A percentile compares a stretch with the other conserved stretches of the same genome.
Evolutionary conservation across 2,113 vertebrate genomes (phyloP).

Genomic region (Pterocles gutturalis): DNA sequence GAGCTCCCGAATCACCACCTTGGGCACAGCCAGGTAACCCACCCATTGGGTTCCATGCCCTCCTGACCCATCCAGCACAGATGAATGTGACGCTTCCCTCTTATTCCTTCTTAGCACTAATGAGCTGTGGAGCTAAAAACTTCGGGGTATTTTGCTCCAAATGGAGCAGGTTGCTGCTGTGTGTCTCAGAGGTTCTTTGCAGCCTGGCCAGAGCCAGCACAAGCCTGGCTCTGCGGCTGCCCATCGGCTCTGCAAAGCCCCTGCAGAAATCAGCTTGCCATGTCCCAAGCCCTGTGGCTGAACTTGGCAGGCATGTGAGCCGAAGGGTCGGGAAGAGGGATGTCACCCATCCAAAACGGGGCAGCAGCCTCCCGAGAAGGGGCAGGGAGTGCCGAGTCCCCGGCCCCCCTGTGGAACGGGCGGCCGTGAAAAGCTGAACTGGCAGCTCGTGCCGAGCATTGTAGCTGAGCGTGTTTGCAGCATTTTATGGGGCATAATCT

Average conservation of each 20-base stretch:
- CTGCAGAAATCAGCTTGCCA: neutral
- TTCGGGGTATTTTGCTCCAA: neutral
- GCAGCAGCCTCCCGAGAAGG: neutral
- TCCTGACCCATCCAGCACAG: neutral
- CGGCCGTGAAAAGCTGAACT: too few relatives aligned
- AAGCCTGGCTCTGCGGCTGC: neutral
- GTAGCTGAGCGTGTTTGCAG: neutral
- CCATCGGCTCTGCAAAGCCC: neutral
- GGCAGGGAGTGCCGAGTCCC: neutral
- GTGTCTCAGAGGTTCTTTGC: neutral
- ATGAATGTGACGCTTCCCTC: neutral
- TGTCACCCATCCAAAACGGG: neutral
- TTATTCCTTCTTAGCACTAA: neutral
- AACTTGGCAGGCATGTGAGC: neutral
- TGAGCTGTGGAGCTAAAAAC: neutral
- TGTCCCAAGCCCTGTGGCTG: neutral
- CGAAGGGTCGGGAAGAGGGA: neutral
- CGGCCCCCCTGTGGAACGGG: neutral
- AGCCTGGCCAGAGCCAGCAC: neutral
- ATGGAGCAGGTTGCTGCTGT: neutral
- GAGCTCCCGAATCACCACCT: neutral
- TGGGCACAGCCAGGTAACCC: neutral
- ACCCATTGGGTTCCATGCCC: fast-evolving
- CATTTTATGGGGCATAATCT: conserved; percentile 50
- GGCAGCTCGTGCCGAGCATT: neutral